A percentile compares a stretch with the other conserved stretches of the same genome.
Conservation (phyloP, 1,140 invertebrate species). For the Apocrypta bakeri region DNA sequence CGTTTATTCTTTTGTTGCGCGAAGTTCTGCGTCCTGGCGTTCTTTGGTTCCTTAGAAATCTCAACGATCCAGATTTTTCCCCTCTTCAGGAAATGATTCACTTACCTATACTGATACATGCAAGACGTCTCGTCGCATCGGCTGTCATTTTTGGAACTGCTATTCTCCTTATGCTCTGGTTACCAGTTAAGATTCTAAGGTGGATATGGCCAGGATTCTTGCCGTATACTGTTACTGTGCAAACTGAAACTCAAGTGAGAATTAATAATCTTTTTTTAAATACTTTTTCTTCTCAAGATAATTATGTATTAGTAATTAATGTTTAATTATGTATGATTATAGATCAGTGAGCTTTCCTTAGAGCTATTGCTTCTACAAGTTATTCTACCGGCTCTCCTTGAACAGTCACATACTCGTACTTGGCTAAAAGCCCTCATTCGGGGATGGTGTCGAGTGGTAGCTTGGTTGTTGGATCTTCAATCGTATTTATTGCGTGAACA, state of each 20-base stretch:
- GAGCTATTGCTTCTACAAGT: slow-evolving; percentile 96
- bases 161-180: slow-evolving; percentile 96
- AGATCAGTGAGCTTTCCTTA: slow-evolving; percentile 92
- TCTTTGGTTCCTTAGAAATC: slow-evolving; percentile 96
- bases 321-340: slow-evolving; percentile 46
- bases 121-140: slow-evolving; percentile 91
- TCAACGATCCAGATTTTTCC: slow-evolving; percentile 99
- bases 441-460: slow-evolving; percentile 91
- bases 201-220: slow-evolving; percentile 89
- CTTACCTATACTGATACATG: slow-evolving; percentile 92
- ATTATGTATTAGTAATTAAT: neutral
- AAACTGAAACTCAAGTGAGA: slow-evolving; percentile 83
- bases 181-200: slow-evolving; percentile 93
- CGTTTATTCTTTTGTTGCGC: slow-evolving; percentile 93
- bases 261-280: slow-evolving; percentile 51
- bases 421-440: slow-evolving; percentile 93
- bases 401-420: slow-evolving; percentile 95
- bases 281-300: neutral
- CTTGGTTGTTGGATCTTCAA: slow-evolving; percentile 89
- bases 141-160: slow-evolving; percentile 97
- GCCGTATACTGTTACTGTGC: slow-evolving; percentile 92
- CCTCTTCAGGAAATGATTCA: slow-evolving; percentile 99
- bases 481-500: slow-evolving; percentile 90
- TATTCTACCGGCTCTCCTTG: slow-evolving; percentile 94
- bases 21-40: slow-evolving; percentile 97